Percentiles rank a stretch among this genome's conserved stretches.
These are phyloP conservation scores for Danio choprae DNA, from an alignment of 2,797 vertebrate species.

Conservation along the genomic window DNA sequence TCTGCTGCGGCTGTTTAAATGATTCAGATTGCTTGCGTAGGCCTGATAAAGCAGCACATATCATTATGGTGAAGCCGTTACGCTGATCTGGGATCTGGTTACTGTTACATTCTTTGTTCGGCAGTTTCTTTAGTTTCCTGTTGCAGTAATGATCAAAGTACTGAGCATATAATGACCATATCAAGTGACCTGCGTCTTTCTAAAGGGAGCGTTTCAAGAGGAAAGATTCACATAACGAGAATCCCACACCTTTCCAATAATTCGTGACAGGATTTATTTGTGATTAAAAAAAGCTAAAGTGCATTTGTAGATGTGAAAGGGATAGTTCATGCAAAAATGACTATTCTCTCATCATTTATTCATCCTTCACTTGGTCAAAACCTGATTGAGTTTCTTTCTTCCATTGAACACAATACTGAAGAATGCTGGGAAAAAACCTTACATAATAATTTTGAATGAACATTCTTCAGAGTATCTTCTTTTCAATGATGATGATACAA, in stretches of 20 bases:
- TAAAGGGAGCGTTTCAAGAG: background rate
- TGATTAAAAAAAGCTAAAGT: too few relatives aligned
- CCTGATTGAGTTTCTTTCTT: too few relatives aligned
- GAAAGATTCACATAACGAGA: background rate
- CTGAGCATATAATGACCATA: background rate
- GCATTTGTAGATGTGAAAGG: too few relatives aligned
- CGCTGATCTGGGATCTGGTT: conserved; percentile 3
- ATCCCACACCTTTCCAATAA: background rate
- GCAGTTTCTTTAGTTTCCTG: conserved; percentile 32
- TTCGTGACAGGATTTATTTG: background rate
- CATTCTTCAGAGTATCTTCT: too few relatives aligned
- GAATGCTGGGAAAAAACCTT: too few relatives aligned
- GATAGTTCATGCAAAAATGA: too few relatives aligned
- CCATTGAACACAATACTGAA: too few relatives aligned
- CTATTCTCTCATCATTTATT: too few relatives aligned
- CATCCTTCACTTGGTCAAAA: too few relatives aligned
- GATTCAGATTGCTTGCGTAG: background rate
- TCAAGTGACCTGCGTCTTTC: conserved; percentile 19
- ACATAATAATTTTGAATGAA: too few relatives aligned
- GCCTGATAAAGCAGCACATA: background rate
- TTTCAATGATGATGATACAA: too few relatives aligned
- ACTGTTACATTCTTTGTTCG: conserved; percentile 23
- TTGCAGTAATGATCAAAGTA: background rate
- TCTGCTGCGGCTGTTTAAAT: background rate
- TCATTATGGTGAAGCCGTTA: background rate